phyloP scores from a whole-genome alignment of 2,797 vertebrate species.

The Argentina silus region DNA sequence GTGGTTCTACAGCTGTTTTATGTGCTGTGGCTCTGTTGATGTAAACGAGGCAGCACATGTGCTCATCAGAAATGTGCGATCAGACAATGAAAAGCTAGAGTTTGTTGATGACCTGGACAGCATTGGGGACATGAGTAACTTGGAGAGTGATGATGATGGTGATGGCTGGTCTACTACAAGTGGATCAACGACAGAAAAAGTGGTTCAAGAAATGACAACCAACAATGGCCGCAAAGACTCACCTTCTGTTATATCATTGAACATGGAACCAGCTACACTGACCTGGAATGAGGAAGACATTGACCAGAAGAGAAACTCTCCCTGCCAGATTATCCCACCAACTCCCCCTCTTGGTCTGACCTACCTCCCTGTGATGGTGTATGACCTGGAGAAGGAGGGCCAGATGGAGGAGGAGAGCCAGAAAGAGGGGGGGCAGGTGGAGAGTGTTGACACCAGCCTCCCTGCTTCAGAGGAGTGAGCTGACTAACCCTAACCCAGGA shows the following conservation, averaged over 20 bases:
- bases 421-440: background rate
- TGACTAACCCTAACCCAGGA: background rate
- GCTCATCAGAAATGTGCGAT: background rate
- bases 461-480: background rate
- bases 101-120: background rate
- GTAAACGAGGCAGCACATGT: background rate
- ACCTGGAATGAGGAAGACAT: background rate
- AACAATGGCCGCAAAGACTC: background rate
- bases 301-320: background rate
- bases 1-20: background rate
- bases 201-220: background rate
- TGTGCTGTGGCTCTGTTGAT: background rate
- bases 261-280: background rate
- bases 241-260: background rate
- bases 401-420: background rate
- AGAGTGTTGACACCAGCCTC: background rate
- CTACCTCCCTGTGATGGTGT: constrained; percentile 1
- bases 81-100: background rate
- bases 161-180: background rate
- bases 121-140: too few relatives aligned
- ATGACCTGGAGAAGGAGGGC: background rate
- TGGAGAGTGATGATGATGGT: too few relatives aligned
- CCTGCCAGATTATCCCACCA: background rate
- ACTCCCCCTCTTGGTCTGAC: background rate
- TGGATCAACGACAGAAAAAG: background rate